Conservation (phyloP, 64 coral and sea anemone species). For the Actinia equina region DNA sequence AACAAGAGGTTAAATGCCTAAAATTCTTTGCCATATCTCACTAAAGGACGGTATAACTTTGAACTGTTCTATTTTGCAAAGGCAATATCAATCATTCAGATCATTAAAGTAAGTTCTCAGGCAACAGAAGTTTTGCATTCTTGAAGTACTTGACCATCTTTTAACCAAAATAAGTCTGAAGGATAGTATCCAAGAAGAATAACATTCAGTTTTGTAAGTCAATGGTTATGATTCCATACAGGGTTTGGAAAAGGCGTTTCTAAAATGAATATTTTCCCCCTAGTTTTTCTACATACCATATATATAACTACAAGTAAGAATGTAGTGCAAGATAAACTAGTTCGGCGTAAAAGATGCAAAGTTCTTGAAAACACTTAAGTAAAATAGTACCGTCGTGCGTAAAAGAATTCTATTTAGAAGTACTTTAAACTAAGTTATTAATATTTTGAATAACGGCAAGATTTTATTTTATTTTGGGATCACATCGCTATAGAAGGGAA, state of each 20-base stretch:
- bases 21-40: not conserved
- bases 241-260: not conserved
- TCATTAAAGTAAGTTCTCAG: not conserved
- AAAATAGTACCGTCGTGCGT: not conserved
- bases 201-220: not conserved
- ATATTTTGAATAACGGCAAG: not conserved
- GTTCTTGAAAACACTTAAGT: not conserved
- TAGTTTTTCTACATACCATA: not conserved
- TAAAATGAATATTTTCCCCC: not conserved
- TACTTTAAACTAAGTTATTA: not conserved
- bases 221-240: not conserved
- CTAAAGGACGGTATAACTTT: not conserved
- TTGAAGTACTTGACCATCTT: not conserved
- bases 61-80: slow-evolving; percentile 2
- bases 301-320: not conserved
- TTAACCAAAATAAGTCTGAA: not conserved
- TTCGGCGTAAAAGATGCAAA: not conserved
- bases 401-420: not conserved
- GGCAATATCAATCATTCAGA: slow-evolving; percentile 6
- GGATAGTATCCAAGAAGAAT: not conserved
- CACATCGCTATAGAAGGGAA: not conserved
- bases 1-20: not conserved
- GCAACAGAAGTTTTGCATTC: not conserved
- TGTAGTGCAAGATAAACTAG: not conserved
- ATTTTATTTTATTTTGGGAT: not conserved